These are phyloP conservation scores for Sturnus vulgaris DNA, from an alignment of 2,113 vertebrate species.

Conservation along the genomic window DNA sequence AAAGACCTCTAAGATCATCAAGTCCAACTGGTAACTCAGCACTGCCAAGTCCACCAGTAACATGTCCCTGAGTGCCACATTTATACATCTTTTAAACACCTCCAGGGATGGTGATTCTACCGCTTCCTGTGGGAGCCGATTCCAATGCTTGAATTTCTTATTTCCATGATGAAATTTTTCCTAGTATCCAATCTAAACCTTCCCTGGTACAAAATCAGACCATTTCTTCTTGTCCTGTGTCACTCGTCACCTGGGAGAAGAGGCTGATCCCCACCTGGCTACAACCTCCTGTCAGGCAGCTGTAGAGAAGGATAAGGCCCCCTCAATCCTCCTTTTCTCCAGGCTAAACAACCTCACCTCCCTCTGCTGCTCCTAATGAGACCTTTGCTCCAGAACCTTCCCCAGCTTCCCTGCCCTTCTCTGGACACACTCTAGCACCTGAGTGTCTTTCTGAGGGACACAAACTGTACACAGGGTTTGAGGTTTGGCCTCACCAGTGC, in stretches of 20 bases:
- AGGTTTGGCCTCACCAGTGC: not conserved
- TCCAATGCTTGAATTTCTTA: not conserved
- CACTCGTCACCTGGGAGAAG: not conserved
- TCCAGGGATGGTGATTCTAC: not conserved
- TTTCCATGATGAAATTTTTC: not conserved
- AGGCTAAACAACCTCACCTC: not conserved
- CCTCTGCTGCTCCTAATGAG: not conserved
- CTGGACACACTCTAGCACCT: not conserved
- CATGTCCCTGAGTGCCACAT: not conserved
- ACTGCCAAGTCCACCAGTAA: not conserved
- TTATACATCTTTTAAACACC: not conserved
- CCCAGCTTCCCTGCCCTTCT: not conserved
- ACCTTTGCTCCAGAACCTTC: not conserved
- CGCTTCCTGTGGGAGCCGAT: not conserved
- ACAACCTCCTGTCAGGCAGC: not conserved
- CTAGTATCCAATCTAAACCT: not conserved
- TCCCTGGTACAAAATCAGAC: not conserved
- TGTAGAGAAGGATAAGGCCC: accelerated
- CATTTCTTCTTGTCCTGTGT: not conserved
- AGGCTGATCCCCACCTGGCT: not conserved
- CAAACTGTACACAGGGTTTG: not conserved
- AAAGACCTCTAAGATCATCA: not conserved
- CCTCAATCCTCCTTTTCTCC: not conserved
- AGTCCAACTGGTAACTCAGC: not conserved
- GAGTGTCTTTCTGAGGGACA: not conserved